phyloP scores from a whole-genome alignment of 2,888 invertebrate genomes.

The Zaprionus obscuricornis region DNA sequence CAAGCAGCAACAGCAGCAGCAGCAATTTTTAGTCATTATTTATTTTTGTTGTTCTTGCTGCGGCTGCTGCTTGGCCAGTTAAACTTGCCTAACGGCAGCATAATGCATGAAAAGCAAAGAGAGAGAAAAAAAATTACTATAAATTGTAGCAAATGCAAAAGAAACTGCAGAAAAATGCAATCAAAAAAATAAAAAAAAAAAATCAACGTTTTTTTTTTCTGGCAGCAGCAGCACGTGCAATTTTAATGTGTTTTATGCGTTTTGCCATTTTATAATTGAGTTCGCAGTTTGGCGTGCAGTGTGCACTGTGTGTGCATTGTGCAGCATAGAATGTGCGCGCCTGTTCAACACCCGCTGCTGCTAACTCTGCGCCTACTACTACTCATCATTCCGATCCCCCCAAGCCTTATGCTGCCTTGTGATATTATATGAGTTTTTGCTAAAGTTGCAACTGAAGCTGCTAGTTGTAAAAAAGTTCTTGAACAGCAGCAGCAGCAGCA shows the following conservation, averaged over 20 bases:
- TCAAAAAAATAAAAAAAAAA: no score
- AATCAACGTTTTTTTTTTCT: no score
- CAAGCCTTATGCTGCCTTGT: no score
- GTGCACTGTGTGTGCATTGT: not conserved
- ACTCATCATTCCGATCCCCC: no score
- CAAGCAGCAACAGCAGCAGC: slow-evolving; percentile 5
- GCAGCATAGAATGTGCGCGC: not conserved
- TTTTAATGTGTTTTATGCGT: slow-evolving; percentile 78
- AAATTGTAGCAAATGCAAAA: slow-evolving; percentile 58
- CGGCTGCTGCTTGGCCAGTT: slow-evolving; percentile 1
- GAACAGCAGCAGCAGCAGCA: not conserved
- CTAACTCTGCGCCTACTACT: no score
- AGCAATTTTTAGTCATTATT: slow-evolving; percentile 26
- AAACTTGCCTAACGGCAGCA: slow-evolving; percentile 36
- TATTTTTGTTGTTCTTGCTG: slow-evolving; percentile 34
- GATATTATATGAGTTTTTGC: no score
- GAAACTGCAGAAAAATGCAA: slow-evolving; percentile 35
- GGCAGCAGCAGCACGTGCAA: slow-evolving; percentile 65
- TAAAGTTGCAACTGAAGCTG: slow-evolving; percentile 20
- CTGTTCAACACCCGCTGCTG: no score
- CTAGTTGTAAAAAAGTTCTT: no score
- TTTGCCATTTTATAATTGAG: slow-evolving; percentile 73
- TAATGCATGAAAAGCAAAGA: slow-evolving; percentile 40
- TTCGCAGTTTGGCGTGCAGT: slow-evolving; percentile 41
- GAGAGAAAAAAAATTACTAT: slow-evolving; percentile 50